Conservation (phyloP, 1,140 invertebrate genomes). For the Drosophila kikkawai region DNA sequence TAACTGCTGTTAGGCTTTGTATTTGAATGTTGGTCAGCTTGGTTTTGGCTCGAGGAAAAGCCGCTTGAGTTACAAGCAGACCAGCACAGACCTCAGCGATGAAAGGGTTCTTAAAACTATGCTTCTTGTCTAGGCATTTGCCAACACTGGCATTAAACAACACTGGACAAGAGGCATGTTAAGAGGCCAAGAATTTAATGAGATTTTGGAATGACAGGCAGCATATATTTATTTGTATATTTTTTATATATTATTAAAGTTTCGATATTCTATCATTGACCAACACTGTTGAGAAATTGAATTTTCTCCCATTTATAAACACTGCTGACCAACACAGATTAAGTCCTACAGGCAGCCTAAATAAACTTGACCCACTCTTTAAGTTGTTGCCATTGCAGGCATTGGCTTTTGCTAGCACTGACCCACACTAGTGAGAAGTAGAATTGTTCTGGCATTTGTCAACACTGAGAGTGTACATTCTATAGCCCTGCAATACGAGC, state of each 20-base stretch:
- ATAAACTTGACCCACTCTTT: background rate
- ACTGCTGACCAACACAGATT: background rate
- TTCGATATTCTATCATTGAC: background rate
- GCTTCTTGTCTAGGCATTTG: background rate
- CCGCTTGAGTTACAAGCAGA: constrained; percentile 7
- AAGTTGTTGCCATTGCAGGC: background rate
- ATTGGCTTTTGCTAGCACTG: background rate
- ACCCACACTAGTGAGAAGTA: constrained; percentile 15
- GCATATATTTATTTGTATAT: no score
- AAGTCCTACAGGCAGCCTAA: background rate
- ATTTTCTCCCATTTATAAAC: background rate
- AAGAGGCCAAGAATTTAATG: background rate
- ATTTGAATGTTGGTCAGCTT: constrained; percentile 46
- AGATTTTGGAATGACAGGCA: background rate
- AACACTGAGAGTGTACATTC: constrained; percentile 33
- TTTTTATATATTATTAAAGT: no score
- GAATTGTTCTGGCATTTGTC: constrained; percentile 18
- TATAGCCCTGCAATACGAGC: background rate
- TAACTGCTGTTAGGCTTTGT: constrained; percentile 49
- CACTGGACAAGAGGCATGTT: background rate
- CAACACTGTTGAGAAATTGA: background rate
- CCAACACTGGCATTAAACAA: background rate
- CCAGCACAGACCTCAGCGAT: background rate
- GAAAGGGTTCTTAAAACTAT: constrained; percentile 6
- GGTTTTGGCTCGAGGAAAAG: constrained; percentile 9